Base-by-base conservation (phyloP, 2,113 vertebrate species). In the Sinocyclocheilus rhinocerous region DNA sequence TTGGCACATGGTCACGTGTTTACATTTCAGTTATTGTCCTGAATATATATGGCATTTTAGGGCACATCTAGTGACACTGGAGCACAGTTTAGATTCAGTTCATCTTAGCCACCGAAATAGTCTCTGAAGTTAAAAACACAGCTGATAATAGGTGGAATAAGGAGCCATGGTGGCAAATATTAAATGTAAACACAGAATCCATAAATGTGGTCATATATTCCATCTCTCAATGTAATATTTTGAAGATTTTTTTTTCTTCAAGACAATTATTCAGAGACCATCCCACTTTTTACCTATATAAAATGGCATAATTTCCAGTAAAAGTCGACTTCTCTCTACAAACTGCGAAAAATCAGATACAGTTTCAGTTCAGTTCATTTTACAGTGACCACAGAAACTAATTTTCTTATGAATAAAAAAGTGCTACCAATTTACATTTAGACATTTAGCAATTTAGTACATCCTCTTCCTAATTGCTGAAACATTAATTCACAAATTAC, bases 1-100 rank as follows among this genome's bases (percentile, higher is more conserved):
- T 84, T 65, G 83, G 83, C 87, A 89, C 78, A 77, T 63, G 83
- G 69, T 76, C 59, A 76, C 29, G n/a, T 65, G 72, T 48, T 76
- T 20, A 76, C 26, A 63, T 83, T 81, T 85, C 39, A 84, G 18
- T 52, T 33, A 52, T 61, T 73, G 42, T 84, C 82, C 85, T 85
- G 85, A 85, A 81, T 70, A 84, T n/a, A 18, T 70, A 52, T 69
- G 48, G 39, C 61, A 63, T 80, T 61, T 61, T 61, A 39, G 33
- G 72, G 22, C 70, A 59, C 45, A 11, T 45, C 9, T 45, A 45
- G 42, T 45, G 42, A 45, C 33, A 39, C 11, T 5, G 33, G 77
- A 80, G 20, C 77, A 78, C 61, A 79, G 42, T 52, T 85, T 42
- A 24, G 24, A 67, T 26, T 67, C 33, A 55, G 67, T 52, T 76